Evolutionary conservation across 2,797 vertebrate species (phyloP), one percentile per base, ranked within the genome.

Genomic region (Morelia viridis): DNA sequence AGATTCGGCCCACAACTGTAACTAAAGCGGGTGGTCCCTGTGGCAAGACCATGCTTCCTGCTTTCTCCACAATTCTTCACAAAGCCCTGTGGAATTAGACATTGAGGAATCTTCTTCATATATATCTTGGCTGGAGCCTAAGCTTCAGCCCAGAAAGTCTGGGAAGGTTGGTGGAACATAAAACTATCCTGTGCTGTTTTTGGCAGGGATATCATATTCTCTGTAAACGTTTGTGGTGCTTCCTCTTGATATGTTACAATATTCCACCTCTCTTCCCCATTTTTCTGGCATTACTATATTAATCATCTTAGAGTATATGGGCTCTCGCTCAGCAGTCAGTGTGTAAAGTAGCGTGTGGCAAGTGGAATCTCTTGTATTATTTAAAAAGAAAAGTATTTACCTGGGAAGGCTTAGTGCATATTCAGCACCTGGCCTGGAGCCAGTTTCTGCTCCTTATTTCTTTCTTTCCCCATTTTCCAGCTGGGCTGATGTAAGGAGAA

Each of bases 401-500:
- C 94, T 95, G 93, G 91, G 94, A 95, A 94, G 85, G 28, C 50
- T 96, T 91, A 96, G 71, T 71, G 94, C 90, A 94, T 95, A 89
- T 91, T 95, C 65, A 91, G 95, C 89, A 95, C 95, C 94, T 96
- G 93, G 89, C 90, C 92, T 94, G 93, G 12, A 0, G 94, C 94
- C 0, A 46, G 10, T 31, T 94, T 80, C 58, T 61, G 58, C 53
- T 89, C 62, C 91, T 93, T 76, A 22, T 76, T 60, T 93, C 68
- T 87, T 91, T 87, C 88, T 91, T 87, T 85, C 58, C 50, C 85
- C 86, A 93, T 91, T 95, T 96, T 96, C 94, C 93, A 95, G 93
- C 94, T 96, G 94, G 95, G 94, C 91, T 96, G 96, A 94, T 92
- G 95, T 94, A 95, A 94, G 93, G 96, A 95, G 92, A 96, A 94